Evolutionary conservation across 2,888 invertebrate genomes (phyloP), one percentile per base, ranked within the genome.

Genomic region (Lycia hirtaria): DNA sequence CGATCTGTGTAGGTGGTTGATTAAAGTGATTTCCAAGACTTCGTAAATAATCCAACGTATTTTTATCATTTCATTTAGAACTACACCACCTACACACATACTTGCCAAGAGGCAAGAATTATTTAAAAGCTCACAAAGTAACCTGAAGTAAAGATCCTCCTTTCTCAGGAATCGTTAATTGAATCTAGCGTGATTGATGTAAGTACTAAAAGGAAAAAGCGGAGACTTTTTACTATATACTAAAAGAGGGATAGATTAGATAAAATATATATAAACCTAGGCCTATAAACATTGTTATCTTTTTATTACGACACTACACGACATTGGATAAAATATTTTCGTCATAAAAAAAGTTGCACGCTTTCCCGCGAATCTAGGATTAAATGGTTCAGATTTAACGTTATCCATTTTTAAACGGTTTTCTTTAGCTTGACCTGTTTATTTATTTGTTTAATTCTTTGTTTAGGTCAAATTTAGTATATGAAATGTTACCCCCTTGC

Each of bases 241-340:
- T 12, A 30, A 17, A 28, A 43, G 26, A 28, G 30, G 10, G 17
- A 44, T 45, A 45, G 33, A 33, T 45, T 22, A 45, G 32, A 45
- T 32, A 33, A 33, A 30, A 22, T 10, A 19, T 20, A 19, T 20
- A 20, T 32, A 45, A 33, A 45, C 14, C 14, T 22, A 22, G 32
- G n/a, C 45, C 22, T 41, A 35, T 47, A 47, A 47, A 35, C 10
- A 26, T 17, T 14, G 43, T 52, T 52, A 52, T 44, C 43, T 33
- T 24, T 44, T 57, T 53, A 57, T 43, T 47, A 51, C 40, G 32
- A 38, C 37, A 49, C 17, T 45, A 44, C 22, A 53, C 32, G 50
- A 62, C 52, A 56, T 56, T 45, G 32, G 28, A 63, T 68, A 62
- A 71, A 65, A 64, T 67, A 71, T 71, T 53, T 57, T 64, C 45